Conservation (phyloP, 2,888 invertebrate species). For the Lobophora halterata region DNA sequence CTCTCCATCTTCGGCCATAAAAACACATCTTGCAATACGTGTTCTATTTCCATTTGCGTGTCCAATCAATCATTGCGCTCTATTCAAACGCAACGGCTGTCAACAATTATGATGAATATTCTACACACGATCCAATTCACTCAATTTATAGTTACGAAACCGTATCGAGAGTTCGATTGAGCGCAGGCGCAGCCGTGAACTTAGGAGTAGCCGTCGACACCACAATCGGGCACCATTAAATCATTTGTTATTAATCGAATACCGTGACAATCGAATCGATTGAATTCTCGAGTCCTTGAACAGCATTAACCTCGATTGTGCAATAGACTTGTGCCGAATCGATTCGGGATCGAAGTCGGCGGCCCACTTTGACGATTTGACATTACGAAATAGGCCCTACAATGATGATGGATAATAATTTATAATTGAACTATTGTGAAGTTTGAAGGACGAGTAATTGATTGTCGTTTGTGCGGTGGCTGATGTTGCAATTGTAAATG, state of each 20-base stretch:
- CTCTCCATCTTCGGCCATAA: conserved; percentile 19
- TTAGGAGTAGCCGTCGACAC: conserved; percentile 45
- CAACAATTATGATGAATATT: conserved; percentile 56
- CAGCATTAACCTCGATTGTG: conserved; percentile 62
- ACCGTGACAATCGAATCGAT: conserved; percentile 51
- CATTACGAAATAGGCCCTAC: conserved; percentile 57
- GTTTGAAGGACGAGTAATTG: conserved; percentile 44
- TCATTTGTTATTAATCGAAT: conserved; percentile 54
- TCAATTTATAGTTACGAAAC: conserved; percentile 52
- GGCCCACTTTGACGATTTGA: conserved; percentile 52
- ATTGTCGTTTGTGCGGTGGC: conserved; percentile 29
- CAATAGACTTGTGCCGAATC: conserved; percentile 62
- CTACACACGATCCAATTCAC: conserved; percentile 48
- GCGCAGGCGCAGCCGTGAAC: conserved; percentile 50
- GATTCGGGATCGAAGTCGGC: conserved; percentile 59
- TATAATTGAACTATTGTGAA: conserved; percentile 53
- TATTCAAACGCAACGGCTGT: conserved; percentile 50
- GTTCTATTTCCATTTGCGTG: conserved; percentile 43
- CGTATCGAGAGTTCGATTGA: conserved; percentile 45
- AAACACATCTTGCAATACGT: conserved; percentile 37
- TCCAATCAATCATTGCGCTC: conserved; percentile 49
- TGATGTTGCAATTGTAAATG: conserved; percentile 18
- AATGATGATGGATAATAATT: conserved; percentile 54
- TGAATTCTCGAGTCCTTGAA: conserved; percentile 65
- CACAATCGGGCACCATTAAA: conserved; percentile 54